Conservation (phyloP, 1,140 invertebrate genomes). For the Anoplophora glabripennis region DNA sequence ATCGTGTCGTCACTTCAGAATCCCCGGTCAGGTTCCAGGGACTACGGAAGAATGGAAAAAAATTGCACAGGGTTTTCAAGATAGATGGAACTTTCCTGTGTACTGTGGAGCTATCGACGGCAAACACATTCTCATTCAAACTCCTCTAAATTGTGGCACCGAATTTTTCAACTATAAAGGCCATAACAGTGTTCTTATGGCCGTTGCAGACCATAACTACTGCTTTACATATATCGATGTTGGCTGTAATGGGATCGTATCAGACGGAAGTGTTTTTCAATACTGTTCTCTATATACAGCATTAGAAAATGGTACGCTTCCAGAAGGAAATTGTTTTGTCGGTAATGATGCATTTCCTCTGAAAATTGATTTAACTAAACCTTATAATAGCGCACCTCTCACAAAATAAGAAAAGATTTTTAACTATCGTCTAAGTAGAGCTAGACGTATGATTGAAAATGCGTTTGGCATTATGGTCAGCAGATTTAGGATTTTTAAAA, state of each 20-base stretch:
- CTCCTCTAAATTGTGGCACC: background rate
- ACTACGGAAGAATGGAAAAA: background rate
- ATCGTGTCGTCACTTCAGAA: no score
- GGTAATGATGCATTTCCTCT: conserved; percentile 11
- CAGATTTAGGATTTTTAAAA: background rate
- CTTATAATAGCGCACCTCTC: background rate
- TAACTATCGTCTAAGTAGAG: no score
- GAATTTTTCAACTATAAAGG: background rate
- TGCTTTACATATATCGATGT: conserved; percentile 48
- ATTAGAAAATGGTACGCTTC: conserved; percentile 1
- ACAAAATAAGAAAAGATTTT: background rate
- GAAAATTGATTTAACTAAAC: conserved; percentile 9
- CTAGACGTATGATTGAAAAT: no score
- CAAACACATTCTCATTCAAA: no score
- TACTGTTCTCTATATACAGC: background rate
- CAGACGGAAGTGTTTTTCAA: conserved; percentile 45
- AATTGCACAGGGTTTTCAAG: background rate
- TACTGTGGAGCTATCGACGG: background rate
- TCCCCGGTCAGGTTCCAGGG: background rate
- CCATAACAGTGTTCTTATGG: conserved; percentile 48
- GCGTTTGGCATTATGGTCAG: background rate
- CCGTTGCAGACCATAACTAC: conserved; percentile 48
- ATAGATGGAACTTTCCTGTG: background rate
- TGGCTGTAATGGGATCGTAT: conserved; percentile 44
- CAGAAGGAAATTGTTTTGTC: conserved; percentile 5